These are phyloP conservation scores for Chaetodon trifascialis DNA, from an alignment of 2,113 vertebrate species.

Conservation along the genomic window DNA sequence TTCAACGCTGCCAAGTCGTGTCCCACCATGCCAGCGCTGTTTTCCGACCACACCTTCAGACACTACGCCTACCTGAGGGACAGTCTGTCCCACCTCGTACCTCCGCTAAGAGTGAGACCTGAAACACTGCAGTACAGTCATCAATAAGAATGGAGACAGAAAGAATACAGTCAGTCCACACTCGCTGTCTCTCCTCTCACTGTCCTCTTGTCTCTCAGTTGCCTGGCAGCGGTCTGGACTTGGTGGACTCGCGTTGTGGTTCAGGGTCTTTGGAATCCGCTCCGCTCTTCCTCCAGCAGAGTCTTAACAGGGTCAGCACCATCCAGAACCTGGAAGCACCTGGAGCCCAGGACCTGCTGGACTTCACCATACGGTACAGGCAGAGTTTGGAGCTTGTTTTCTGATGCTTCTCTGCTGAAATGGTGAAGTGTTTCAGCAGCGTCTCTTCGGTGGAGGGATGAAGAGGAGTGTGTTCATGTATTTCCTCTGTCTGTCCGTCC, in stretches of 20 bases:
- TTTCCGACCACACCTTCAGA: constrained; percentile 97
- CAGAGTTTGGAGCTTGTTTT: not conserved
- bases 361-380: constrained; percentile 93
- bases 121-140: not conserved
- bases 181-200: not conserved
- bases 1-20: constrained; percentile 97
- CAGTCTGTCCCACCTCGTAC: constrained; percentile 97
- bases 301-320: constrained; percentile 90
- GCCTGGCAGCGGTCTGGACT: constrained; percentile 86
- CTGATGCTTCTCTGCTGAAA: no score
- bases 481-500: not conserved
- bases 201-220: constrained; percentile 78
- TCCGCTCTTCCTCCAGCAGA: constrained; percentile 94
- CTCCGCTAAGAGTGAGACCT: constrained; percentile 88
- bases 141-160: no score
- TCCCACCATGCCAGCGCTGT: constrained; percentile 95
- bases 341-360: constrained; percentile 93
- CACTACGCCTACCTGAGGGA: constrained; percentile 97
- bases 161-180: not conserved
- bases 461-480: no score
- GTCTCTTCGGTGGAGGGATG: no score
- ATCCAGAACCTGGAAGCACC: constrained; percentile 93
- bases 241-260: constrained; percentile 79
- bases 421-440: no score
- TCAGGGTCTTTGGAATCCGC: constrained; percentile 90